Base-by-base conservation (phyloP, 1,140 invertebrate genomes). In the Portunus trituberculatus region DNA sequence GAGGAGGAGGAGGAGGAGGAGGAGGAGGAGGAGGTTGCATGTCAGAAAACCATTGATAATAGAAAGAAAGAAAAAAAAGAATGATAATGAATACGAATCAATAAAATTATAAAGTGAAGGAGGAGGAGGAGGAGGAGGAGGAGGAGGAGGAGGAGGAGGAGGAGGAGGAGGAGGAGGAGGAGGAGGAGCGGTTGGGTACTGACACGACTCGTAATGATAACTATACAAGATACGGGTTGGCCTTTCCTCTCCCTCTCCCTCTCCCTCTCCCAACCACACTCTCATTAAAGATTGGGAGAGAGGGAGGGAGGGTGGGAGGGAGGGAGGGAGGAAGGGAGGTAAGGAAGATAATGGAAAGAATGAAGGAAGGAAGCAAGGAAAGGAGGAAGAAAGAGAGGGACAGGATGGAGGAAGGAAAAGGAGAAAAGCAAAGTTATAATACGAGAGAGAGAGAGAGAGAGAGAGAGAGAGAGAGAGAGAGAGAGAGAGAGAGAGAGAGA, bases 1-100 rank as follows among this genome's bases (percentile, higher is more conserved):
- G 67, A 76, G 67, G 67, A 76, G 25, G 67, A 76, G 67, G 67
- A 76, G 67, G 67, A 76, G 67, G 67, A 76, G 67, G 67, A 76
- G 67, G 67, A 76, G 67, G n/a, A 76, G 67, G 67, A 76, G n/a
- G 67, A 76, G 67, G n/a, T 59, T 59, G 52, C 52, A 76, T 76
- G n/a, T n/a, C 20, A n/a, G 67, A 76, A 76, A 76, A 76, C n/a
- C 20, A 76, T 3, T 76, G 67, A 76, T 76, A 76, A n/a, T n/a
- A 76, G 67, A 76, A 76, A n/a, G n/a, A 76, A n/a, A 76, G 20
- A n/a, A 76, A 76, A n/a, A 76, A 76, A 20, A n/a, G 0, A 25
- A 76, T n/a, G 67, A 76, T n/a, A n/a, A 76, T n/a, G 67, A 76
- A 76, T 25, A 76, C 6, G 67, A 76, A 76, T 59, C 52, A 59